These are phyloP conservation scores for Halichoeres trimaculatus DNA, from an alignment of 2,113 vertebrate species.

Conservation along the genomic window DNA sequence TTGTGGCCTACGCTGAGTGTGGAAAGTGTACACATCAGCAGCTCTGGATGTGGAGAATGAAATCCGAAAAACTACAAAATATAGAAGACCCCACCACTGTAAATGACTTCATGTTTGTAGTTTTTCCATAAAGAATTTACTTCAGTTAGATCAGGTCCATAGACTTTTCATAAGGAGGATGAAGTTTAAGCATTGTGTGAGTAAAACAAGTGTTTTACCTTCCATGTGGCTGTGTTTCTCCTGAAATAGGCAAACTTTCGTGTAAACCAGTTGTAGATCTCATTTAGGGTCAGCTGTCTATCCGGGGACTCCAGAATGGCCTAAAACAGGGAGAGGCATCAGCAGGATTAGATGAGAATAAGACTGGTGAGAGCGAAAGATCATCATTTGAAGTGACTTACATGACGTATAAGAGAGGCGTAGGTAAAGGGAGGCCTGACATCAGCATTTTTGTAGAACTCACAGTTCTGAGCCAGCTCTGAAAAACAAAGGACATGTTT, in stretches of 20 bases:
- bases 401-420: constrained; percentile 98
- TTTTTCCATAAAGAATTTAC: background rate
- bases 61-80: background rate
- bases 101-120: background rate
- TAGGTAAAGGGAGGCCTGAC: constrained; percentile 98
- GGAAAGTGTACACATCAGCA: background rate
- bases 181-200: background rate
- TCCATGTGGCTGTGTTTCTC: constrained; percentile 99
- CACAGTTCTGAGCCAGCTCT: constrained; percentile 99
- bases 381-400: constrained; percentile 72
- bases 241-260: constrained; percentile 99
- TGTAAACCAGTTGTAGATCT: constrained; percentile 99
- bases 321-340: constrained; percentile 71
- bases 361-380: background rate
- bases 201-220: constrained; percentile 83
- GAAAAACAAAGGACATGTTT: constrained; percentile 22
- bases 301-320: constrained; percentile 99
- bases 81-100: background rate
- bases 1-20: background rate
- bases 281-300: constrained; percentile 98
- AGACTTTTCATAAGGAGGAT: no score
- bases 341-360: constrained; percentile 11
- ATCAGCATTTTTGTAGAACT: constrained; percentile 99
- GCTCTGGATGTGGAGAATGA: background rate
- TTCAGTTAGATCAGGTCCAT: background rate